A percentile compares a stretch with the other conserved stretches of the same genome.
phyloP scores from a whole-genome alignment of 2,113 vertebrate genomes.

The Geococcyx californianus region DNA sequence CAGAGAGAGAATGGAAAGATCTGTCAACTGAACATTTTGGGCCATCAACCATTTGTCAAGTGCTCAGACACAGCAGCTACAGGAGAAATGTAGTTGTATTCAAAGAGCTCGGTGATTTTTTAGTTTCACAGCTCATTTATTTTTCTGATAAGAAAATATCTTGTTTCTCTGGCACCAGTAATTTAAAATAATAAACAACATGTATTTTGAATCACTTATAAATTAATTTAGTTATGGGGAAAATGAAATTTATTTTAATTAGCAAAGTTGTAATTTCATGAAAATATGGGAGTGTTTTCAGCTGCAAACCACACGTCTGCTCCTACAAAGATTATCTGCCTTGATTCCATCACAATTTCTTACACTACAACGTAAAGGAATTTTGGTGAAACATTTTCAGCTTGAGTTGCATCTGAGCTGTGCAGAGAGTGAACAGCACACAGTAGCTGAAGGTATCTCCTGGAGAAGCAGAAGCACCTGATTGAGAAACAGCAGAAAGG shows the following conservation, averaged over 20 bases:
- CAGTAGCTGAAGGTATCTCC: background rate
- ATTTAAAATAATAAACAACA: background rate
- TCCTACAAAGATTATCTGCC: background rate
- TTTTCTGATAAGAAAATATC: background rate
- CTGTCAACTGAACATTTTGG: background rate
- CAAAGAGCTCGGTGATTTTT: background rate
- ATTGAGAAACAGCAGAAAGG: background rate
- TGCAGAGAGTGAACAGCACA: background rate
- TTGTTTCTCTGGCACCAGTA: background rate
- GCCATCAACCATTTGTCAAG: background rate
- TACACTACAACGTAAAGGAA: background rate
- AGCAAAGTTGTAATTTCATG: background rate
- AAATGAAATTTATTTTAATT: background rate
- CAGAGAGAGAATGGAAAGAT: background rate
- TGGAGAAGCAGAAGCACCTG: accelerated
- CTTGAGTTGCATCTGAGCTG: background rate
- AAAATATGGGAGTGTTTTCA: background rate
- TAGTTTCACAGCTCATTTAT: background rate
- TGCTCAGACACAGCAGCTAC: background rate
- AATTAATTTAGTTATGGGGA: background rate
- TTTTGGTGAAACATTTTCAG: background rate
- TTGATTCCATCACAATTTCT: background rate
- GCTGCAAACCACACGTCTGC: background rate
- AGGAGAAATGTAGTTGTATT: background rate
- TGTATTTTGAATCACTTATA: background rate